Base-by-base conservation (phyloP, 2,113 vertebrate genomes). In the Melanocharis versteri region DNA sequence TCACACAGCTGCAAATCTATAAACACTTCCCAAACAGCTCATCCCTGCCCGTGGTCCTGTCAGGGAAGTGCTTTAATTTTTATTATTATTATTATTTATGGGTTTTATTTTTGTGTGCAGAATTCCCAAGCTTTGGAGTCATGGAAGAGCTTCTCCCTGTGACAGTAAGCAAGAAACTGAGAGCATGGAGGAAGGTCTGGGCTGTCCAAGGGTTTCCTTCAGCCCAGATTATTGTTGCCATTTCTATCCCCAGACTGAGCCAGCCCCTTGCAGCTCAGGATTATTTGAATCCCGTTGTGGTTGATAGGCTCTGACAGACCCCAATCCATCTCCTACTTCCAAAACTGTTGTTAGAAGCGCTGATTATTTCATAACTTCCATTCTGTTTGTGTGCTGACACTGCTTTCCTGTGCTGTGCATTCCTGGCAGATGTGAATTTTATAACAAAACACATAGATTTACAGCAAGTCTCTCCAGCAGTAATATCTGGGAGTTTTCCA, bases 281-380 rank as follows among this genome's bases (percentile, higher is more conserved):
- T 47, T 35, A 71, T 47, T 73, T 40, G 44, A 76, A 44, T 56
- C 26, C 40, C 4, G 10, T 37, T 72, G 60, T n/a, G 18, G 57
- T 62, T 88, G 93, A 60, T 44, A 79, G 83, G 56, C 53, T 87
- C 54, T 71, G 73, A 56, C 84, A 93, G 85, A 83, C 44, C 53
- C 66, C n/a, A 84, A 44, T 66, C 69, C 72, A 80, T 72, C 79
- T 85, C 56, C 37, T 37, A 1, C 85, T 66, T 61, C 3, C 3
- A 73, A 86, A 60, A 4, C 20, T 2, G 3, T 20, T 53, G 57
- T 65, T 61, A 50, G 64, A 54, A 93, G 35, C 35, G 13, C 60
- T 69, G 79, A 87, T 97, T 91, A 91, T 75, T 87, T 73, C 44
- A 37, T 58, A 58, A 30, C 90, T 89, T 82, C 47, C 76, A 76